A percentile compares a stretch with the other conserved stretches of the same genome.
These are phyloP conservation scores for Pycnomerus fuliginosus DNA, from an alignment of 2,888 invertebrate species.

Conservation along the genomic window DNA sequence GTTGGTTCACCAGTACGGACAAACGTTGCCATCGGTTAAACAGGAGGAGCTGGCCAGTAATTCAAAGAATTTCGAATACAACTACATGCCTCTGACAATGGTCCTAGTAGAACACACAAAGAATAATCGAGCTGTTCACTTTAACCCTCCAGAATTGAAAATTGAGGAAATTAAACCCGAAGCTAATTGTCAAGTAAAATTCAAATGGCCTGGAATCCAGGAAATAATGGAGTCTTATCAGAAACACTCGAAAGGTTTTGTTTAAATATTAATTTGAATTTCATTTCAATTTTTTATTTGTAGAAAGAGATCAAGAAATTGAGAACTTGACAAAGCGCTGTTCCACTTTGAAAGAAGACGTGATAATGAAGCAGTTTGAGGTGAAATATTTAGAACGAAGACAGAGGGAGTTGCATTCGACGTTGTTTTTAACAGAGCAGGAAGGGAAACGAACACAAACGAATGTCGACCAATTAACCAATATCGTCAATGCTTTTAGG, in stretches of 20 bases:
- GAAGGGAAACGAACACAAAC: constrained; percentile 44
- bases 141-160: constrained; percentile 21
- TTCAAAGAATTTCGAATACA: constrained; percentile 25
- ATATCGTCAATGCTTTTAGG: constrained; percentile 48
- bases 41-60: constrained; percentile 20
- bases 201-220: constrained; percentile 56
- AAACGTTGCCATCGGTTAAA: constrained; percentile 18
- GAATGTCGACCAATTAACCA: constrained; percentile 46
- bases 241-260: constrained; percentile 58
- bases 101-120: constrained; percentile 30
- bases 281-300: constrained; percentile 40
- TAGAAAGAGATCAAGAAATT: constrained; percentile 57
- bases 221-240: constrained; percentile 57
- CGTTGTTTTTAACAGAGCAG: constrained; percentile 43
- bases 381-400: constrained; percentile 48
- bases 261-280: too few species aligned
- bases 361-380: constrained; percentile 54
- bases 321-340: constrained; percentile 54
- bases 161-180: constrained; percentile 35
- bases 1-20: constrained; percentile 33
- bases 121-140: constrained; percentile 1
- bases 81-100: constrained; percentile 37
- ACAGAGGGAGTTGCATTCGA: constrained; percentile 44
- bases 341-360: constrained; percentile 55
- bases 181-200: neutral